A percentile compares a stretch with the other conserved stretches of the same genome.
Evolutionary conservation across 2,888 invertebrate genomes (phyloP).

Genomic region (Amaurobius ferox): DNA sequence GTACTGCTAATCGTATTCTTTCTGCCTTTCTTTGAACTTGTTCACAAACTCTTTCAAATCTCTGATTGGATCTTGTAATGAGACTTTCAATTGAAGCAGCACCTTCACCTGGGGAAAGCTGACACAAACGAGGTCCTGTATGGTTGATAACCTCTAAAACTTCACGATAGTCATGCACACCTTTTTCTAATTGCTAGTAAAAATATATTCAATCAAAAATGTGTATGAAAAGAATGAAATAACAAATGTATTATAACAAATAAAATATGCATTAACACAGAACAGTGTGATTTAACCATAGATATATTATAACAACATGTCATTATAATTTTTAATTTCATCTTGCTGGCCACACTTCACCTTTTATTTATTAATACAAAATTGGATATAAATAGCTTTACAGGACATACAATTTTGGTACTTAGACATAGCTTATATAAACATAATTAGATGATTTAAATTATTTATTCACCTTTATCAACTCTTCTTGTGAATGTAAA

Average conservation of each 20-base stretch:
- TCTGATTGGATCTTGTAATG: constrained; percentile 93
- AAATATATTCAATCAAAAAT: constrained; percentile 34
- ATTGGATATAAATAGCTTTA: no score
- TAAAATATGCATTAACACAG: no score
- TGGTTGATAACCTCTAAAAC: constrained; percentile 91
- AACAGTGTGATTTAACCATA: no score
- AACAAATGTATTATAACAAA: no score
- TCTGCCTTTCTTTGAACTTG: constrained; percentile 97
- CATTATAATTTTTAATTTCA: no score
- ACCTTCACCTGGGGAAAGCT: constrained; percentile 94
- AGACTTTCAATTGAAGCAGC: constrained; percentile 94
- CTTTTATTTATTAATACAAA: no score
- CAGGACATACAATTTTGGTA: no score
- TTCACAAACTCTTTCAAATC: constrained; percentile 96
- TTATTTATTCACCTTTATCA: constrained; percentile 73
- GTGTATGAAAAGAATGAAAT: no score
- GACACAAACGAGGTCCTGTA: constrained; percentile 92
- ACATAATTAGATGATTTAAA: no score
- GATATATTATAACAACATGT: no score
- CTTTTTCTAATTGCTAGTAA: constrained; percentile 85
- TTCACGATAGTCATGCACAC: constrained; percentile 87
- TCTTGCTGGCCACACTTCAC: no score
- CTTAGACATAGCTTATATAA: no score
- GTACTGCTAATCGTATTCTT: constrained; percentile 91
- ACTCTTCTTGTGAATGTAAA: constrained; percentile 83